A percentile compares a stretch with the other conserved stretches of the same genome.
These are phyloP conservation scores for Drosophila ambigua DNA, from an alignment of 1,140 invertebrate genomes.

Conservation along the genomic window DNA sequence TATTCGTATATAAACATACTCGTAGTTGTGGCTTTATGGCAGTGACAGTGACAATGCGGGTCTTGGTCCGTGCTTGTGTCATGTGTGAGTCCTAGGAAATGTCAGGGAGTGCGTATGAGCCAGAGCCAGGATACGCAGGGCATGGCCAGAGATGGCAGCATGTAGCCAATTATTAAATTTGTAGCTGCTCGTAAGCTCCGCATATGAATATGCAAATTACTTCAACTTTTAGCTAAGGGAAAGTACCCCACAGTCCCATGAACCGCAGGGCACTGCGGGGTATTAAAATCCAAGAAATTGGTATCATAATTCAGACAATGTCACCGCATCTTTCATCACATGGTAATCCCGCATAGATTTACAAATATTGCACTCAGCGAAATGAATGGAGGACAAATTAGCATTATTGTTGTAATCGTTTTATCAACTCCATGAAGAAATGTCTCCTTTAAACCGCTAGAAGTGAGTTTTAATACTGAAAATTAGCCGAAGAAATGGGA, in stretches of 20 bases:
- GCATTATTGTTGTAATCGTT: background rate
- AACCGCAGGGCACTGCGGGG: background rate
- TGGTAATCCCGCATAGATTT: conserved; percentile 8
- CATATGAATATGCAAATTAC: conserved; percentile 29
- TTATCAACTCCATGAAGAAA: background rate
- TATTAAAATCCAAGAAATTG: conserved; percentile 2
- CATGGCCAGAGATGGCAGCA: background rate
- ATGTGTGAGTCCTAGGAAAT: conserved; percentile 35
- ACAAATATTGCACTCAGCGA: background rate
- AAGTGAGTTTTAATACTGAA: background rate
- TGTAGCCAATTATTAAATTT: conserved; percentile 65
- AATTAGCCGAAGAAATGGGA: too few relatives aligned
- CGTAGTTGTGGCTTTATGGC: conserved; percentile 58
- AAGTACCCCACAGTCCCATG: background rate
- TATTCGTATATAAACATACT: conserved; percentile 5
- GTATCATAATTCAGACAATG: conserved; percentile 18
- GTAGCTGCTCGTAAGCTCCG: conserved; percentile 16
- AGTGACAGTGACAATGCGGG: conserved; percentile 35
- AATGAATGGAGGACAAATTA: background rate
- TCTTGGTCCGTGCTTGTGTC: conserved; percentile 39
- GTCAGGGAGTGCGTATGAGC: conserved; percentile 65
- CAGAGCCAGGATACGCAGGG: conserved; percentile 18
- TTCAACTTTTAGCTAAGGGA: background rate
- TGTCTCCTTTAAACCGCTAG: background rate
- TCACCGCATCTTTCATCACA: conserved; percentile 4